A percentile compares a stretch with the other conserved stretches of the same genome.
Evolutionary conservation across 2,113 vertebrate genomes (phyloP).

Genomic region (Amphiprion percula): DNA sequence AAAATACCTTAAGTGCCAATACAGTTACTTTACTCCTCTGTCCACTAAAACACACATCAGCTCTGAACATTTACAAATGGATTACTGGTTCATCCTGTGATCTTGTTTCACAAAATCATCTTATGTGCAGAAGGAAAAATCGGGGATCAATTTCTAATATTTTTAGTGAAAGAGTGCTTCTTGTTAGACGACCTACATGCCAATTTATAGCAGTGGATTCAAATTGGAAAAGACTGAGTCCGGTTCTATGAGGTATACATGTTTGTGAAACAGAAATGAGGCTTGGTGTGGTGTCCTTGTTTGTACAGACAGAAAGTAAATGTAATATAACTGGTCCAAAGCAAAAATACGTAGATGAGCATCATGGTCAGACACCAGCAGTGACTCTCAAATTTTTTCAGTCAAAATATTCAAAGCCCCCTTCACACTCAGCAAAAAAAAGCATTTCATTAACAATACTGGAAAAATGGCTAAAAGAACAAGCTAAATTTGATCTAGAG

Average conservation of each 20-base stretch:
- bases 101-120: not conserved
- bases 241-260: constrained; percentile 23
- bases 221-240: not conserved
- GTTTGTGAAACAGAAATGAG: constrained; percentile 22
- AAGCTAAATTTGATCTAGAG: not conserved
- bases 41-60: not conserved
- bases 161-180: not conserved
- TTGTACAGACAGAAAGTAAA: constrained; percentile 3
- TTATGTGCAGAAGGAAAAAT: not conserved
- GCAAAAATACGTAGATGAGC: not conserved
- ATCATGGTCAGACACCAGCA: constrained; percentile 8
- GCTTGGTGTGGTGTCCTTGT: constrained; percentile 12
- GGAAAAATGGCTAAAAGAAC: too few relatives aligned
- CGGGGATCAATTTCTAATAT: accelerated
- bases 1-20: not conserved
- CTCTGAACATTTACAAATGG: not conserved
- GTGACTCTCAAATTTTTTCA: not conserved
- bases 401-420: too few relatives aligned
- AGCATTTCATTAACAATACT: too few relatives aligned
- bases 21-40: not conserved
- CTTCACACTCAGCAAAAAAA: not conserved
- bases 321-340: not conserved
- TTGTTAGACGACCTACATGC: not conserved
- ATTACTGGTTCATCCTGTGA: not conserved
- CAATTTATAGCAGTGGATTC: not conserved